These are phyloP conservation scores for Drosophila virilis DNA, from an alignment of 1,140 invertebrate genomes.

Conservation along the genomic window DNA sequence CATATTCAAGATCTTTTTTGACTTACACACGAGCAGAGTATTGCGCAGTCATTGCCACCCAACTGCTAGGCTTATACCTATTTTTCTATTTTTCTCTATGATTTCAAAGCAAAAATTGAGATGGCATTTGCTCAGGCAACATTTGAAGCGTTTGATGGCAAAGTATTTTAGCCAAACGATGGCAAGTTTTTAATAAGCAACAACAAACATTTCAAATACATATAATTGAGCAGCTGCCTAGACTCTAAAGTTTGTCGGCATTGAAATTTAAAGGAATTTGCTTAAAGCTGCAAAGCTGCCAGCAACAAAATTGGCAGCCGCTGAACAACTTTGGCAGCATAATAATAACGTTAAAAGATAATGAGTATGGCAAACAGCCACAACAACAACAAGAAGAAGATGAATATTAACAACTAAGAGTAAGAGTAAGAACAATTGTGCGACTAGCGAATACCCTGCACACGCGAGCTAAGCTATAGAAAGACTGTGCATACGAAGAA, in stretches of 20 bases:
- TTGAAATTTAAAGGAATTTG: constrained; percentile 43
- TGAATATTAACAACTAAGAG: constrained; percentile 32
- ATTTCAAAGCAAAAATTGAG: constrained; percentile 26
- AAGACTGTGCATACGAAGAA: too few species aligned
- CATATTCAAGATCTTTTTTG: too few species aligned
- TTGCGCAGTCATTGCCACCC: background rate
- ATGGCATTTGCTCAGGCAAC: constrained; percentile 18
- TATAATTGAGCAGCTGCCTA: constrained; percentile 60
- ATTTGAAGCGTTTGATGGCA: constrained; percentile 42
- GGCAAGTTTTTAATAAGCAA: constrained; percentile 76
- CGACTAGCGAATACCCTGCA: too few species aligned
- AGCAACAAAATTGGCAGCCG: constrained; percentile 34
- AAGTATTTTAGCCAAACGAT: constrained; percentile 60
- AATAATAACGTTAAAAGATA: constrained; percentile 80
- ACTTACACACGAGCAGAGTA: background rate
- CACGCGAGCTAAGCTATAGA: too few species aligned
- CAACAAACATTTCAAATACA: constrained; percentile 42
- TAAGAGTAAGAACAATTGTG: too few species aligned
- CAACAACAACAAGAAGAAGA: constrained; percentile 42
- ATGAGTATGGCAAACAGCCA: constrained; percentile 44
- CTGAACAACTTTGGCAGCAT: constrained; percentile 44
- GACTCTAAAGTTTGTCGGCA: constrained; percentile 27
- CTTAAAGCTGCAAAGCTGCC: constrained; percentile 34
- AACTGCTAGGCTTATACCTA: background rate
- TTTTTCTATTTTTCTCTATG: constrained; percentile 23